These are phyloP conservation scores for Leptinotarsa tumamoca DNA, from an alignment of 2,888 invertebrate species.

Conservation along the genomic window DNA sequence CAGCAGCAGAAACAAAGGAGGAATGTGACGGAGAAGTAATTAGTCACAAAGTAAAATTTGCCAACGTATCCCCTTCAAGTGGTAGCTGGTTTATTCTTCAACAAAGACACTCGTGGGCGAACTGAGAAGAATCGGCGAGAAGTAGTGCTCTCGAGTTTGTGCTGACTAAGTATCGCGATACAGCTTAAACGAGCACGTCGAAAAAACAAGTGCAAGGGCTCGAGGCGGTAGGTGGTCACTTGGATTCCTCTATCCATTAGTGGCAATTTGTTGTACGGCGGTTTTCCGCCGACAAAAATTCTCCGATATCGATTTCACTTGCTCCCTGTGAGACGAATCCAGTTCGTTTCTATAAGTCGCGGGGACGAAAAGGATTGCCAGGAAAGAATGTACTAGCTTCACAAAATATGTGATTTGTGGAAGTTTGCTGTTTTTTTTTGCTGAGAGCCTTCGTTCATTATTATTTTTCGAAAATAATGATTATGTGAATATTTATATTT, in stretches of 20 bases:
- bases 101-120: slow-evolving; percentile 52
- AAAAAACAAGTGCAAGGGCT: slow-evolving; percentile 45
- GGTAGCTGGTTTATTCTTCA: slow-evolving; percentile 42
- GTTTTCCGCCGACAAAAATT: slow-evolving; percentile 26
- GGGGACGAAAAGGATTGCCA: background rate
- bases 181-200: slow-evolving; percentile 49
- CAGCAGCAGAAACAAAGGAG: slow-evolving; percentile 31
- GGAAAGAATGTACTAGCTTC: background rate
- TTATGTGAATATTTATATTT: too few relatives aligned
- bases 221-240: slow-evolving; percentile 20
- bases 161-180: slow-evolving; percentile 53
- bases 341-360: background rate
- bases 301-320: slow-evolving; percentile 24
- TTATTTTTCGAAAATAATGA: too few relatives aligned
- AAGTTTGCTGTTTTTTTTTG: too few relatives aligned
- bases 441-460: too few relatives aligned
- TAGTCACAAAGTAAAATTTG: slow-evolving; percentile 45
- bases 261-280: slow-evolving; percentile 28
- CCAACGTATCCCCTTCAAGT: slow-evolving; percentile 46
- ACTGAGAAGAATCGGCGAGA: slow-evolving; percentile 46
- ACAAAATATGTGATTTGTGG: too few relatives aligned
- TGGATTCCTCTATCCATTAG: slow-evolving; percentile 22
- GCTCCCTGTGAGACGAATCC: slow-evolving; percentile 8
- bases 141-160: slow-evolving; percentile 51
- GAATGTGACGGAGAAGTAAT: slow-evolving; percentile 43